Base-by-base conservation (phyloP, 1,140 invertebrate genomes). In the Berghia stephanieae region DNA sequence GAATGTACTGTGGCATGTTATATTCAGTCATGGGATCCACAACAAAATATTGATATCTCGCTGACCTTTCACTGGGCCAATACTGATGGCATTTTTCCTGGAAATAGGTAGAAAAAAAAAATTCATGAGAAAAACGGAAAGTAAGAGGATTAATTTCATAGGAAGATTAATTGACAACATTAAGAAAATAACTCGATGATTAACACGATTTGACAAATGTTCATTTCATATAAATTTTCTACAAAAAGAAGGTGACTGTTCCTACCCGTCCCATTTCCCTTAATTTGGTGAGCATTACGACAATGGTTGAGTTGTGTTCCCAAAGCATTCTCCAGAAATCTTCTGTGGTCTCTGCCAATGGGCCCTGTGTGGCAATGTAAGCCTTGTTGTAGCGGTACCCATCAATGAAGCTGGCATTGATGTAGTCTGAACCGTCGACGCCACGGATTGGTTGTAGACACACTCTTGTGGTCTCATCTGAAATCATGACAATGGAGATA, bases 321-420 rank as follows among this genome's bases (percentile, higher is more conserved):
- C 98, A 99, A n/a, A 99, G 91, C 98, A 99, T 99, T 79, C 98
- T 92, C 98, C 98, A 99, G 84, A 99, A 97, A 87, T 99, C 98
- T 83, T 98, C 96, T 0, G 96, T 96, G 0, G 98, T 99, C 82
- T 99, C 96, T 36, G 93, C 96, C 10, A 99, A 89, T 0, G 98
- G 98, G 13, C 97, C 98, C 91, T 99, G 98, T 5, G 98, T 98
- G 0, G 98, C 98, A 78, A 99, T 98, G 85, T 99, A 99, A 2
- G 97, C 97, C 77, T 93, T 94, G 31, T 96, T 92, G 90, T 96
- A 97, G 46, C 98, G 95, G 86, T 98, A 98, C 24, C 96, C 94
- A 90, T 99, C 98, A 75, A 99, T 96, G 86, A 98, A 96, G 85
- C 95, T 98, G 36, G 98, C 98, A 90, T 99, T 99, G 80, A 99